phyloP scores from a whole-genome alignment of 1,140 invertebrate genomes.

The Arctopsyche grandis region DNA sequence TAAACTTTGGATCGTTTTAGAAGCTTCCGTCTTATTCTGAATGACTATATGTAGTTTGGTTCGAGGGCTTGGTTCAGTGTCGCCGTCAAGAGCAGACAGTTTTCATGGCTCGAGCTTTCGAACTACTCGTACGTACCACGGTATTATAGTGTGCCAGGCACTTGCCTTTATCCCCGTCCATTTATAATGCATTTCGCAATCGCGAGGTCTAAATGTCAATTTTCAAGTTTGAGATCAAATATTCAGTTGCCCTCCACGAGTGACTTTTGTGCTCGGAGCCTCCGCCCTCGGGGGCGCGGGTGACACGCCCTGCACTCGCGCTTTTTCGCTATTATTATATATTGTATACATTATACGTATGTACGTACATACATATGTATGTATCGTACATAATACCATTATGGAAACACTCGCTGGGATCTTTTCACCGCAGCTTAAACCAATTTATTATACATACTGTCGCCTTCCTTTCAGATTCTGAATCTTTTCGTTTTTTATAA shows the following conservation, averaged over 20 bases:
- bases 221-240: constrained; percentile 54
- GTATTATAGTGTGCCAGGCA: not conserved
- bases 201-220: constrained; percentile 55
- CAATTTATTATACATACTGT: too few relatives aligned
- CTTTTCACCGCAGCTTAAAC: too few relatives aligned
- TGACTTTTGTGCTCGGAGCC: constrained; percentile 35
- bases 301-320: not conserved
- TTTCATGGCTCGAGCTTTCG: too few relatives aligned
- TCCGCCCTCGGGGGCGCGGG: not conserved
- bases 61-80: too few relatives aligned
- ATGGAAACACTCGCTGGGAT: too few relatives aligned
- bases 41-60: too few relatives aligned
- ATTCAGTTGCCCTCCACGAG: constrained; percentile 46
- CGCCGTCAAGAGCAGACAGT: too few relatives aligned
- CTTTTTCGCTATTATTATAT: constrained; percentile 1
- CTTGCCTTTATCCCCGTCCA: constrained; percentile 32
- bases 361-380: not conserved
- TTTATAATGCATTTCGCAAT: constrained; percentile 54
- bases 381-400: not conserved
- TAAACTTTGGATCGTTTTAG: too few relatives aligned
- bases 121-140: not conserved
- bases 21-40: too few relatives aligned
- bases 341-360: not conserved
- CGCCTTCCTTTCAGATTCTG: too few relatives aligned
- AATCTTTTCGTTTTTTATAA: too few relatives aligned